These are phyloP conservation scores for Pomatostomus ruficeps DNA, from an alignment of 2,113 vertebrate species.

Conservation along the genomic window DNA sequence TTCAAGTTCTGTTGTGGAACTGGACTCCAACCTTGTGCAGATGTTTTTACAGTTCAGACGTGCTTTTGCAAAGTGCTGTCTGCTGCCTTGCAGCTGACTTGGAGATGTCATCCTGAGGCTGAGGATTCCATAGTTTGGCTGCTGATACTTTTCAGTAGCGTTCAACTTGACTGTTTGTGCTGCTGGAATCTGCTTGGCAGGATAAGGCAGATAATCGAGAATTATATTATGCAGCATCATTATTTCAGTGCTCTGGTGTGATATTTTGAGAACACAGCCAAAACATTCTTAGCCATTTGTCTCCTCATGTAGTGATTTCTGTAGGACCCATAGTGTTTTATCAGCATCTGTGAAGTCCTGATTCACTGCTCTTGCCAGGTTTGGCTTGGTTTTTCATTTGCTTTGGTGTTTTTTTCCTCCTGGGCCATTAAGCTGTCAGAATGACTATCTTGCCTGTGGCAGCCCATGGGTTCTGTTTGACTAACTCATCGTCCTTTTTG, in stretches of 20 bases:
- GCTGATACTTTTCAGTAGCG: background rate
- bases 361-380: background rate
- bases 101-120: background rate
- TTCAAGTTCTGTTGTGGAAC: background rate
- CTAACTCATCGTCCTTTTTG: background rate
- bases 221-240: background rate
- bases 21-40: background rate
- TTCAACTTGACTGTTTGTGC: background rate
- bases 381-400: background rate
- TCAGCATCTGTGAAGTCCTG: background rate
- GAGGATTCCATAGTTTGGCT: background rate
- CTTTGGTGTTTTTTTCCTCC: background rate
- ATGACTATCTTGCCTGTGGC: background rate
- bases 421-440: conserved; percentile 34
- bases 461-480: background rate
- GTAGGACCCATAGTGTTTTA: background rate
- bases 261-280: background rate
- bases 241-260: background rate
- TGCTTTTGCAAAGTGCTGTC: background rate
- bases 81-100: background rate
- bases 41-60: background rate
- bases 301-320: background rate
- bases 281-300: background rate
- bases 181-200: background rate
- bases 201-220: background rate